Evolutionary conservation across 2,113 vertebrate species (phyloP), one percentile per base, ranked within the genome.

Genomic region (Eurystomus gularis): DNA sequence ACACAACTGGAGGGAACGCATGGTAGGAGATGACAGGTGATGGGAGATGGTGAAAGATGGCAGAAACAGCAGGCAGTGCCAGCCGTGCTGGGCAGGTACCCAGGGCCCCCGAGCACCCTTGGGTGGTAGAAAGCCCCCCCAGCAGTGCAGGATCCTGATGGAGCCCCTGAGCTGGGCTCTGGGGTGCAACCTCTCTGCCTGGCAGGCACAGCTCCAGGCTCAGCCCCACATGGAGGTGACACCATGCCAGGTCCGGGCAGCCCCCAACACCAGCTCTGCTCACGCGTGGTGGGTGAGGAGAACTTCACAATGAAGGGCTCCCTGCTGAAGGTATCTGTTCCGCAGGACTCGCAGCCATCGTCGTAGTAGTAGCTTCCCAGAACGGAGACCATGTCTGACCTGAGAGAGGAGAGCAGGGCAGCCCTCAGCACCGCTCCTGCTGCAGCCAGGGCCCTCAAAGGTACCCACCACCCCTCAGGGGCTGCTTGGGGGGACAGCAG

Each of bases 281-380:
- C 95, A 99, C 99, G 97, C 0, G 98, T 96, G 23, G 84, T 13
- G 3, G 92, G 97, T 1, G 97, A 98, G 14, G 98, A 98, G 93
- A 99, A 99, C 97, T 98, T 98, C 89, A 99, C 99, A 2, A 99
- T 97, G 35, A 99, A 99, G 21, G 99, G 99, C 54, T 99, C 99
- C 42, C 99, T 97, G 91, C 79, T 99, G 96, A 99, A 99, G 83
- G 94, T 96, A 29, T 99, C 98, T 0, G 65, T 98, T 7, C 98
- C 98, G 4, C 98, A 98, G 13, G 98, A 2, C 86, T 99, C 98
- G 0, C 97, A 98, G 86, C 98, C 98, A 1, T 99, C 98, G 0
- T 98, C 97, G 0, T 98, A 99, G 52, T 98, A 98, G 97, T 99
- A 99, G 40, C 93, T 98, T 82, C 96, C 97, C 54, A 88, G 66